Percentiles rank a stretch among this genome's conserved stretches.
phyloP scores from a whole-genome alignment of 2,113 vertebrate genomes.

The Marmota flaviventris region DNA sequence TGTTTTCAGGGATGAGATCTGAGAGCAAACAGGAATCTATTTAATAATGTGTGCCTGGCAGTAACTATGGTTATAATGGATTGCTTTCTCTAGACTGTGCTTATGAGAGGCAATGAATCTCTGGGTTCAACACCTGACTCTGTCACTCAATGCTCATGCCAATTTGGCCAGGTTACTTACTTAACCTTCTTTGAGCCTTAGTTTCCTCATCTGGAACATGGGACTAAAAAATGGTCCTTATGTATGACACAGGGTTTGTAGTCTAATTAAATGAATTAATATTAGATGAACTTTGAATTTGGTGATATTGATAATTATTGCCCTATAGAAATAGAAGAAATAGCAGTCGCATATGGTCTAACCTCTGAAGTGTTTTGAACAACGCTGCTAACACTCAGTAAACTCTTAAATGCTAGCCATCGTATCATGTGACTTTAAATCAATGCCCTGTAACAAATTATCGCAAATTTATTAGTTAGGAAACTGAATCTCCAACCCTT shows the following conservation, averaged over 20 bases:
- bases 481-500: slow-evolving; percentile 14
- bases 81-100: neutral
- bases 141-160: neutral
- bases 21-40: neutral
- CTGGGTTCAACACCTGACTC: neutral
- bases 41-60: neutral
- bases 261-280: slow-evolving; percentile 10
- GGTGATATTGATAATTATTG: neutral
- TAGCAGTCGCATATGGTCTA: neutral
- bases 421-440: neutral
- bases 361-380: neutral
- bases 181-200: neutral
- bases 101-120: neutral
- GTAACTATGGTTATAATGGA: neutral
- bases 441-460: neutral
- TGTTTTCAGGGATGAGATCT: neutral
- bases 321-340: neutral
- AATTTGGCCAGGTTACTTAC: neutral
- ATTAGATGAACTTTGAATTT: neutral
- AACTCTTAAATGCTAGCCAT: neutral
- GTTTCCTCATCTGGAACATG: slow-evolving; percentile 8
- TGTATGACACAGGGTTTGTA: neutral
- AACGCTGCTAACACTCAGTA: neutral
- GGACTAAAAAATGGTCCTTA: neutral
- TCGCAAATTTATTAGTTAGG: neutral